Base-by-base conservation (phyloP, 2,888 invertebrate genomes). In the Mythimna albipuncta region DNA sequence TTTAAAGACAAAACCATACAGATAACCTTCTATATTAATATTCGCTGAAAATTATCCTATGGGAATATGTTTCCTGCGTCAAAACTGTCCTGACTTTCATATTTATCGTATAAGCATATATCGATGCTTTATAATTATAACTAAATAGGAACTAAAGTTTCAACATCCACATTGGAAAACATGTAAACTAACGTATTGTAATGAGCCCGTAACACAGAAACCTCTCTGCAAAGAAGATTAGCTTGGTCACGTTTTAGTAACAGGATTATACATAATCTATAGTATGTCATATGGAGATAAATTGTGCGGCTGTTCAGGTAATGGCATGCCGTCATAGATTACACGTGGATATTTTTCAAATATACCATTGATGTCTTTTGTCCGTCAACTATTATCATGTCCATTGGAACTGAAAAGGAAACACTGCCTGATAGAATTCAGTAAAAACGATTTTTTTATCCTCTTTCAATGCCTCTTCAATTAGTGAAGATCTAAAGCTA, bases 171-270 rank as follows among this genome's bases (percentile, higher is more conserved):
- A 79, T 55, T 69, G 52, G 35, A 72, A 77, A 67, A 83, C 52
- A 70, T 58, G 69, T 67, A 67, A 77, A 72, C 63, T 69, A 47
- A 57, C 73, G 74, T 78, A 87, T 77, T 81, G 75, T 74, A 81
- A 83, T 76, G 73, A 79, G 77, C 73, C 69, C 69, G 77, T 84
- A 83, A 75, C 81, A 81, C 65, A 83, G 89, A 89, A 90, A 88
- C 89, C 88, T 89, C 87, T 82, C 84, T 77, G 78, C 86, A 87
- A 83, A 87, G 85, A 79, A 81, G 84, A 89, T 89, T 89, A 87
- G 75, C 84, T 79, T 77, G 75, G 88, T 88, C 89, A 89, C 90
- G 89, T 88, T 90, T 89, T 83, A 81, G 84, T 89, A 90, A 91
- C 87, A 85, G 85, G 88, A 89, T 89, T 89, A 87, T 82, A 82